Base-by-base conservation (phyloP, 1,140 invertebrate species). In the Drosophila nannoptera region DNA sequence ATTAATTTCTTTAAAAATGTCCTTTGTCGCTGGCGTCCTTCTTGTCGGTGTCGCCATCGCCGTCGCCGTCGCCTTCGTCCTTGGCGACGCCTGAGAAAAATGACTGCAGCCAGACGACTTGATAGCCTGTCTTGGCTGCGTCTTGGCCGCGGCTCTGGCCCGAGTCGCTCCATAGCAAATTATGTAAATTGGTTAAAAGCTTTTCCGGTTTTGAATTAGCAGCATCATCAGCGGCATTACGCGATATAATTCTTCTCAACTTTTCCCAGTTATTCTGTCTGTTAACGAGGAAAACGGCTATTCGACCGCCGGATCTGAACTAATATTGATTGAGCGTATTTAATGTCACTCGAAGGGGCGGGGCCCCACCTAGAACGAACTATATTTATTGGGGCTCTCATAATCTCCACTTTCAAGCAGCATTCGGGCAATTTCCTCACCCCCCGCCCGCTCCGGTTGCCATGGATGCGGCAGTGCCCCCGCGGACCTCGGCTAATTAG, bases 1-100 rank as follows among this genome's bases (percentile, higher is more conserved):
- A 87, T 87, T 87, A 87, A 87, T 87, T 86, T 86, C 81, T 86
- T 86, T 86, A 86, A 86, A 84, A 77, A 86, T 86, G 81, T 86
- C 62, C 54, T 66, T 63, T 65, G 66, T 29, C 45, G 16, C 8
- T 29, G 45, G 22, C 43, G 7, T 22, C 45, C 14, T 59, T 40
- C 63, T 62, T 35, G 62, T 54, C 36, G 4, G n/a, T 49, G 33
- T 33, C 56, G 36, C 12, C 42, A 12, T 45, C 43, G 43, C 22
- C 42, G 1, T 6, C 14, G 43, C 54, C 50, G 67, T 62, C 43
- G 69, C 46, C 14, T n/a, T 42, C 58, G 31, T 32, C 52, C 42
- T 42, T 55, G 16, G 42, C 50, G 38, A 50, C 36, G 50, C 50
- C 22, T 55, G 63, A 84, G 80, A 83, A 84, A 84, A 83, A 83